A percentile compares a stretch with the other conserved stretches of the same genome.
Conservation (phyloP, 1,140 invertebrate species). For the Ostrea denselamellosa region DNA sequence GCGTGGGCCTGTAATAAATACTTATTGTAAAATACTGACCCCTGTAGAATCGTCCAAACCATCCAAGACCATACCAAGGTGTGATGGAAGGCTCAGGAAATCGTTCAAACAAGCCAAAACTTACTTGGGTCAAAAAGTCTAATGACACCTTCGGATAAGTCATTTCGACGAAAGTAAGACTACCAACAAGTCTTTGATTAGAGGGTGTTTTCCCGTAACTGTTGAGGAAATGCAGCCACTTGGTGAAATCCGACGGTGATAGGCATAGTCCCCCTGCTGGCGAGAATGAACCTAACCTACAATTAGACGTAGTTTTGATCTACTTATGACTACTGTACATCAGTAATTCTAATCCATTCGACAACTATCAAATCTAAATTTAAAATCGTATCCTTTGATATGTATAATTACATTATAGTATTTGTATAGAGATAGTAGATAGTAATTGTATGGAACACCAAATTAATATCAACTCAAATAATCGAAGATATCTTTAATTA, state of each 20-base stretch:
- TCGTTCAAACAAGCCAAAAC: background rate
- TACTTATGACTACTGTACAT: too few relatives aligned
- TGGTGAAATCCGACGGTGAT: background rate
- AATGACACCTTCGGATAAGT: background rate
- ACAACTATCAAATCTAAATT: too few relatives aligned
- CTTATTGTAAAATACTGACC: background rate
- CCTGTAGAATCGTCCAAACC: slow-evolving; percentile 9
- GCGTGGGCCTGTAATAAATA: too few relatives aligned
- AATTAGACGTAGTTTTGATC: background rate
- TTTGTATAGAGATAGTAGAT: too few relatives aligned
- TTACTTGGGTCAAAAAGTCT: background rate
- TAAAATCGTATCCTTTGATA: too few relatives aligned
- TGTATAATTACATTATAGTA: too few relatives aligned
- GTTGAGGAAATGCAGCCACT: background rate
- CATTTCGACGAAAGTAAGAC: background rate
- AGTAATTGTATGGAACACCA: too few relatives aligned
- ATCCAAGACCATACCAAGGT: background rate
- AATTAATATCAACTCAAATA: too few relatives aligned
- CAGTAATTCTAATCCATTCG: too few relatives aligned
- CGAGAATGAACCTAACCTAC: background rate
- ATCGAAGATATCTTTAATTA: too few relatives aligned
- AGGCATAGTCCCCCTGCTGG: background rate
- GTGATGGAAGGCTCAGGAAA: background rate
- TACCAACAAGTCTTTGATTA: background rate
- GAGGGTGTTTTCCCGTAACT: background rate